Evolutionary conservation across 1,140 invertebrate species (phyloP).

Genomic region (Heliconius nattereri): DNA sequence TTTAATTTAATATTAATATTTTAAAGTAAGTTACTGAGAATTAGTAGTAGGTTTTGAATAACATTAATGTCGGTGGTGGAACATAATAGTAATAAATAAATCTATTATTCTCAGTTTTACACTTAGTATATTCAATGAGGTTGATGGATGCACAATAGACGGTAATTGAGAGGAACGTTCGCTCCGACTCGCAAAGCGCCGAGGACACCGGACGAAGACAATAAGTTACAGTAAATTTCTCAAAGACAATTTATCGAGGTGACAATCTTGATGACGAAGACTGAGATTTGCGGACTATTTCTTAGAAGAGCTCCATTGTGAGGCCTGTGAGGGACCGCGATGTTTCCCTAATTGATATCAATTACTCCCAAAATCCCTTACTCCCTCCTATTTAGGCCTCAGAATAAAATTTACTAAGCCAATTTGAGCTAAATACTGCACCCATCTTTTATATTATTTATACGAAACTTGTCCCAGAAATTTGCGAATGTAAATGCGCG

Average conservation of each 20-base stretch:
- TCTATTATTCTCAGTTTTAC: neutral
- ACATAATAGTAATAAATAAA: neutral
- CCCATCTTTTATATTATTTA: neutral
- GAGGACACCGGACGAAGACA: neutral
- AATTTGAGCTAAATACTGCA: neutral
- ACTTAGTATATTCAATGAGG: neutral
- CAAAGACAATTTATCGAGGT: constrained; percentile 36
- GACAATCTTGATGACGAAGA: constrained; percentile 39
- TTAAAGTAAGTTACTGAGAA: neutral
- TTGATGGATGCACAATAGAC: neutral
- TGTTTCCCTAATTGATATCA: constrained; percentile 37
- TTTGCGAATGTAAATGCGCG: too few relatives aligned
- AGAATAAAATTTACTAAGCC: neutral
- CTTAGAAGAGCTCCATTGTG: constrained; percentile 27
- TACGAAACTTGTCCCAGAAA: too few relatives aligned
- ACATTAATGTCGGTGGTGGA: too few relatives aligned
- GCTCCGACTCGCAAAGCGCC: neutral
- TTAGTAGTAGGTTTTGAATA: too few relatives aligned
- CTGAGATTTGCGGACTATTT: constrained; percentile 33
- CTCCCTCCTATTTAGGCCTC: neutral
- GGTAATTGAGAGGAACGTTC: constrained; percentile 1
- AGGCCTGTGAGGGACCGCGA: constrained; percentile 28
- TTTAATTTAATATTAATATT: constrained; percentile 15
- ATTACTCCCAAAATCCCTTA: constrained; percentile 33
- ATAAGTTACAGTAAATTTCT: constrained; percentile 9